phyloP scores from a whole-genome alignment of 2,888 invertebrate species.

The Melanostoma mellinum region DNA sequence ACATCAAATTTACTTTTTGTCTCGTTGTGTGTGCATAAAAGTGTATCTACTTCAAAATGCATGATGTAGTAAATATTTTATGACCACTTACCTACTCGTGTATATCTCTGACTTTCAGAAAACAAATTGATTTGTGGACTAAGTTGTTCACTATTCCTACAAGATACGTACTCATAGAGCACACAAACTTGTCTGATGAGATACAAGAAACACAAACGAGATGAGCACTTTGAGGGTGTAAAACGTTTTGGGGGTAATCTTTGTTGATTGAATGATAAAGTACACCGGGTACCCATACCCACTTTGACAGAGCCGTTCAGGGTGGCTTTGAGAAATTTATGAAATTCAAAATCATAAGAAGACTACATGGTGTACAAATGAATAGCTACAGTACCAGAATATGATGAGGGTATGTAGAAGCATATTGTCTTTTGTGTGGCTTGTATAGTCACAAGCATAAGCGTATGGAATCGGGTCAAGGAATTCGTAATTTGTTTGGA shows the following conservation, averaged over 20 bases:
- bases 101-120: slow-evolving; percentile 40
- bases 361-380: no score
- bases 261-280: slow-evolving; percentile 69
- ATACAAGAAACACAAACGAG: slow-evolving; percentile 34
- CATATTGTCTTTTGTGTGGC: no score
- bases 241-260: slow-evolving; percentile 62
- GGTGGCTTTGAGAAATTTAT: slow-evolving; percentile 54
- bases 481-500: slow-evolving; percentile 18
- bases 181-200: slow-evolving; percentile 33
- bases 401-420: neutral
- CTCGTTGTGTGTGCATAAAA: neutral
- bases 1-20: slow-evolving; percentile 28
- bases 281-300: slow-evolving; percentile 4
- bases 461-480: slow-evolving; percentile 48
- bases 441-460: neutral
- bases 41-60: slow-evolving; percentile 46
- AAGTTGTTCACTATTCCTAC: slow-evolving; percentile 10
- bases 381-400: no score
- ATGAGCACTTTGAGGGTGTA: slow-evolving; percentile 49
- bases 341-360: slow-evolving; percentile 39
- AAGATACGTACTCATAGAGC: slow-evolving; percentile 9
- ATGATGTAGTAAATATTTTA: slow-evolving; percentile 58
- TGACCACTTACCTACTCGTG: slow-evolving; percentile 19
- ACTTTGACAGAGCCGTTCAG: slow-evolving; percentile 30
- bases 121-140: slow-evolving; percentile 60